phyloP scores from a whole-genome alignment of 2,797 vertebrate species.

The Hapalemur alaotrensis region DNA sequence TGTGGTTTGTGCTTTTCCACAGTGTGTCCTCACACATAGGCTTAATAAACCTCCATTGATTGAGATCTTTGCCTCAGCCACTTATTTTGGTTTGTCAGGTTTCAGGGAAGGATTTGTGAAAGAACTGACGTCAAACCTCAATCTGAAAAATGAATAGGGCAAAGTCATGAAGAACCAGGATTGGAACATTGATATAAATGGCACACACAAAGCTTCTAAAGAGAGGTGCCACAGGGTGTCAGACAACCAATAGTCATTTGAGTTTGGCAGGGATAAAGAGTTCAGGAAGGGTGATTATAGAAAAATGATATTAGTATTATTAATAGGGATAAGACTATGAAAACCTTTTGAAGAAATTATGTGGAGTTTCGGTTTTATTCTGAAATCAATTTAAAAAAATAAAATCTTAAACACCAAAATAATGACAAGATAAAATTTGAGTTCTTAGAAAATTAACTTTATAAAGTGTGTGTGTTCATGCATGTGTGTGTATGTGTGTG shows the following conservation, averaged over 20 bases:
- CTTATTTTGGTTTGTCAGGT: neutral
- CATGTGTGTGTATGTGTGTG: neutral
- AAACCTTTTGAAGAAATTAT: neutral
- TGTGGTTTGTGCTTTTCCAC: too few species aligned
- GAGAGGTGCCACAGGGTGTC: neutral
- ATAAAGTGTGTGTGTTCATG: neutral
- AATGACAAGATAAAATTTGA: neutral
- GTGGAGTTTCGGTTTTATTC: neutral
- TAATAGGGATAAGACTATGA: neutral
- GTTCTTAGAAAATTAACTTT: neutral
- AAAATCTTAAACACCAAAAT: neutral
- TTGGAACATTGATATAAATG: neutral
- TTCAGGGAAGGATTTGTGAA: neutral
- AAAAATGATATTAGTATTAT: neutral
- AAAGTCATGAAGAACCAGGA: neutral
- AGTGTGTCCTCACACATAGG: too few species aligned
- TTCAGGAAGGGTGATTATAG: neutral
- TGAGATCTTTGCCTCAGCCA: too few species aligned
- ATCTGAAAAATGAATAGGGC: slow-evolving; percentile 11
- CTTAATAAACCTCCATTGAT: too few species aligned
- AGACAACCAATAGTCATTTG: neutral
- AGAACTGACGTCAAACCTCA: neutral
- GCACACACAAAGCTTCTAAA: neutral
- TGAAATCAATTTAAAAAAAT: neutral
- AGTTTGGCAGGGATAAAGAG: neutral